Percentiles rank a stretch among this genome's conserved stretches.
phyloP scores from a whole-genome alignment of 2,888 invertebrate species.

The Linnaemya tessellans region DNA sequence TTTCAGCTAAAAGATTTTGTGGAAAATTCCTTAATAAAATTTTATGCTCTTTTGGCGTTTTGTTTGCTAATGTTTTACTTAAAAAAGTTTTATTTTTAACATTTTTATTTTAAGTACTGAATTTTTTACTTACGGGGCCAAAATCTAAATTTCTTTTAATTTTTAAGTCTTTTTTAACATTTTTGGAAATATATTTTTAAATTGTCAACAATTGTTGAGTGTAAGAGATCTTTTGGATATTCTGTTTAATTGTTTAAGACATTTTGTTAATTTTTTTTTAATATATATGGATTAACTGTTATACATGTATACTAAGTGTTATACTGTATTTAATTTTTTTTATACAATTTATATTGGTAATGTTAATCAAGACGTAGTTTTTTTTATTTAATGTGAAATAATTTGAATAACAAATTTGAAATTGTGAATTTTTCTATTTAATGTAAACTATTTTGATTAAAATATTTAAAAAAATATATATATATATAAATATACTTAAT shows the following conservation, averaged over 20 bases:
- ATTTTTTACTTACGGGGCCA: slow-evolving; percentile 27
- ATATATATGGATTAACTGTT: slow-evolving; percentile 54
- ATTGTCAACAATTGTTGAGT: slow-evolving; percentile 52
- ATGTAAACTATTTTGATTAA: slow-evolving; percentile 34
- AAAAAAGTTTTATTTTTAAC: background rate
- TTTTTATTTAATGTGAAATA: slow-evolving; percentile 24
- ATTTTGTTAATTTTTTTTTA: slow-evolving; percentile 40
- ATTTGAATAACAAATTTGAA: slow-evolving; percentile 33
- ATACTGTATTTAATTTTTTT: slow-evolving; percentile 46
- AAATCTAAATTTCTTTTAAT: slow-evolving; percentile 3
- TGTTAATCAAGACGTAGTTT: slow-evolving; percentile 43
- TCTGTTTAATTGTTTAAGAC: slow-evolving; percentile 52
- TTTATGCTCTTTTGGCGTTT: slow-evolving; percentile 69
- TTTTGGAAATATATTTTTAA: slow-evolving; percentile 38
- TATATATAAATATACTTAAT: slow-evolving; percentile 27
- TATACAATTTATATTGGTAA: background rate
- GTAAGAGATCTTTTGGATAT: slow-evolving; percentile 37
- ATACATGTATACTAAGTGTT: slow-evolving; percentile 66
- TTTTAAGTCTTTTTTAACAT: slow-evolving; percentile 40
- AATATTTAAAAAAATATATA: slow-evolving; percentile 22
- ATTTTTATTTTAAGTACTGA: slow-evolving; percentile 36
- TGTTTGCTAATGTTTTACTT: slow-evolving; percentile 68
- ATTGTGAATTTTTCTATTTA: slow-evolving; percentile 52
- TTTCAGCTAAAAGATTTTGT: too few relatives aligned
- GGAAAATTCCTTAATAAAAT: too few relatives aligned